These are phyloP conservation scores for Microdon myrmicae DNA, from an alignment of 2,888 invertebrate species.

Conservation along the genomic window DNA sequence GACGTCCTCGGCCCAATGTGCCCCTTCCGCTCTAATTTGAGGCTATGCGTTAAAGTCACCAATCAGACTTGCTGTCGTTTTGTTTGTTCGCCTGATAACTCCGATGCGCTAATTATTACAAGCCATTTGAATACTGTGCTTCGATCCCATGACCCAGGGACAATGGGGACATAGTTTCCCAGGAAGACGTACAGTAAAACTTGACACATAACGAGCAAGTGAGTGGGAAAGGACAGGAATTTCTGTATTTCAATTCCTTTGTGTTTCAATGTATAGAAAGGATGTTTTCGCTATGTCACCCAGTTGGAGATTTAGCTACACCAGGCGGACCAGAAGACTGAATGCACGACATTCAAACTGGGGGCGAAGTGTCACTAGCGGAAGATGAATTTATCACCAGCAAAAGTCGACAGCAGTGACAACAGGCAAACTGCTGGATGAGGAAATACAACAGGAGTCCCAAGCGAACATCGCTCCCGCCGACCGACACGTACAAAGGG, in stretches of 20 bases:
- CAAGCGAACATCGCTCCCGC: slow-evolving; percentile 17
- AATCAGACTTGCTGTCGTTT: slow-evolving; percentile 21
- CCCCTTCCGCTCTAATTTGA: slow-evolving; percentile 3
- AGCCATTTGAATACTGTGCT: slow-evolving; percentile 41
- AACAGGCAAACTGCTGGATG: slow-evolving; percentile 36
- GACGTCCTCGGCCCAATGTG: slow-evolving; percentile 37
- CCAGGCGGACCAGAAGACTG: slow-evolving; percentile 3
- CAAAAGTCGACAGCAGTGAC: slow-evolving; percentile 54
- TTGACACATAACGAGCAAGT: too few species aligned
- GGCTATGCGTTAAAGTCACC: slow-evolving; percentile 22
- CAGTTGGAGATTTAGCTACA: slow-evolving; percentile 36
- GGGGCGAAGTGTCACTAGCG: slow-evolving; percentile 55
- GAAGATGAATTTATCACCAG: slow-evolving; percentile 60
- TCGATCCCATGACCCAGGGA: too few species aligned
- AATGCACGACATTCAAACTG: slow-evolving; percentile 19
- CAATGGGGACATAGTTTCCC: too few species aligned
- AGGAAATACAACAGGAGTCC: slow-evolving; percentile 42
- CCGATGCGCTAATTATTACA: slow-evolving; percentile 50
- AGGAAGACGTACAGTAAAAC: too few species aligned
- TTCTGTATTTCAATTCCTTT: slow-evolving; percentile 12
- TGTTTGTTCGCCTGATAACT: slow-evolving; percentile 36
- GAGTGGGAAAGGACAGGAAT: slow-evolving; percentile 6
- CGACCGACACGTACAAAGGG: not conserved
- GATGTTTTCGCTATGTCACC: slow-evolving; percentile 24
- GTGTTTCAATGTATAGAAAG: slow-evolving; percentile 7